Evolutionary conservation across 2,797 vertebrate genomes (phyloP), one percentile per base, ranked within the genome.

Genomic region (Megalops cyprinoides): DNA sequence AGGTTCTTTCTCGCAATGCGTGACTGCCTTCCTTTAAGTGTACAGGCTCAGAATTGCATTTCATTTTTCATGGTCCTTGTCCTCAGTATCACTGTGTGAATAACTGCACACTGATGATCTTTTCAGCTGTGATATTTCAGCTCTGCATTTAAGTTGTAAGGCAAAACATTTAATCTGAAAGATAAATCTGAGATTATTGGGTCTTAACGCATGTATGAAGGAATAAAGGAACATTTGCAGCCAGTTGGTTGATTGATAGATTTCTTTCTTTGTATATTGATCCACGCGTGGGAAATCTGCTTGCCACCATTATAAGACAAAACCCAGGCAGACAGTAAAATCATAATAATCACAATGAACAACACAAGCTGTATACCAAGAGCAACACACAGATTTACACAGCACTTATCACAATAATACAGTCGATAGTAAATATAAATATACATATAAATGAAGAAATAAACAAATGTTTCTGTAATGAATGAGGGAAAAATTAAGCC

Each of bases 11-110:
- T 39, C 69, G 79, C 51, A 4, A 67, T 58, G 74, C 69, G 25
- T 3, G 56, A 25, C 65, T 31, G 62, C 77, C n/a, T 78, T 76
- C 51, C 60, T 71, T 48, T 78, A 46, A 53, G 62, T 53, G 37
- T 28, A 5, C 79, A 28, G 80, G 80, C 86, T 28, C 86, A 86
- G 88, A 87, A 91, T 91, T 93, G 89, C 90, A 92, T 69, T 92
- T 92, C 84, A 88, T 89, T 87, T 89, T 89, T 81, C 83, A 88
- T 84, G 86, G 65, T 84, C 89, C 81, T 76, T 80, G 87, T 84
- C 87, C 84, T 82, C 80, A 62, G 80, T 53, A 62, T 31, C 10
- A 31, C 58, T 14, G 65, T 20, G 15, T 10, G 23, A 20, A 39
- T 39, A 37, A 2, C 25, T 44, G 39, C 10, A 71, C 42, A 25